Evolutionary conservation across 1,140 invertebrate species (phyloP).

Genomic region (Rhagoletis pomonella): DNA sequence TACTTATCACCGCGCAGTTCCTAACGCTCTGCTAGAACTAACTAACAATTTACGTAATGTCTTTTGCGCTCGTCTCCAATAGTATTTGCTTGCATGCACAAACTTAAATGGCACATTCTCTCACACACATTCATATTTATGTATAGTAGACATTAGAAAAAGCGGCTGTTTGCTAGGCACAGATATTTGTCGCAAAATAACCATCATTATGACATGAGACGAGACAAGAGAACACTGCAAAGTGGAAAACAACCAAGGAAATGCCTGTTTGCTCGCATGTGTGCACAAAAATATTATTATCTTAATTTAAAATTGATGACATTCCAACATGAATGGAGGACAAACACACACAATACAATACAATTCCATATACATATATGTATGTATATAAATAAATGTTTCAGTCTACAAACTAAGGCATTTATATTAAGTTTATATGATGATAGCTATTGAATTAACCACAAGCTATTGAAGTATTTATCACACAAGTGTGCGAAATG

Average conservation of each 20-base stretch:
- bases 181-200: not conserved
- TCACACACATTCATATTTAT: not conserved
- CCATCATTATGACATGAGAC: not conserved
- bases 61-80: constrained; percentile 6
- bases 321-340: not conserved
- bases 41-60: constrained; percentile 16
- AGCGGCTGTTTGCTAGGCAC: not conserved
- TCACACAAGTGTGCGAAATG: not conserved
- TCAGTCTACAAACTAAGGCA: not conserved
- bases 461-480: not conserved
- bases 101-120: not conserved
- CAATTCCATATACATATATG: not conserved
- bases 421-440: constrained; percentile 29
- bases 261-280: not conserved
- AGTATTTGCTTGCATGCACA: not conserved
- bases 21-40: not conserved
- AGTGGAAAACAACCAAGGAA: not conserved
- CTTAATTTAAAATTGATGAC: constrained; percentile 44
- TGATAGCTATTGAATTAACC: constrained; percentile 51
- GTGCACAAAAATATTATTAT: constrained; percentile 34
- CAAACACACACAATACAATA: not conserved
- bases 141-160: not conserved
- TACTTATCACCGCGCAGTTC: not conserved
- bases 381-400: not conserved
- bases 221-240: too few relatives aligned